Base-by-base conservation (phyloP, 2,888 invertebrate genomes). In the Himalopsyche anomala region DNA sequence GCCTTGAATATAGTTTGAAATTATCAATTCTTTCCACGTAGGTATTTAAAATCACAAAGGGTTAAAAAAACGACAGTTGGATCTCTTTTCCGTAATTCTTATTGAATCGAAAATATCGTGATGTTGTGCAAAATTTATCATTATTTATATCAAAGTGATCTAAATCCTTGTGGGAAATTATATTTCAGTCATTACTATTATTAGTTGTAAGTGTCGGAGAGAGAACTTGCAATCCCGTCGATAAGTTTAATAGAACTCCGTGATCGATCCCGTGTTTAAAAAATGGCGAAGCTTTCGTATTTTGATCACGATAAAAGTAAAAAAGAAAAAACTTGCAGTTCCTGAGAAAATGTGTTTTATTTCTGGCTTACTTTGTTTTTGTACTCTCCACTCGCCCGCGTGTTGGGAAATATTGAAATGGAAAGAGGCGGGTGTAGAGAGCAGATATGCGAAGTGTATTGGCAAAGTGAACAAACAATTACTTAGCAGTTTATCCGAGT, bases 141-240 rank as follows among this genome's bases (percentile, higher is more conserved):
- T 62, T 62, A 62, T 62, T 62, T 62, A 62, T 62, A 62, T 62
- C 62, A 62, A 62, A 62, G 62, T 62, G 19, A 62, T n/a, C 28
- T 19, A 19, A 19, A 19, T 62, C 62, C 62, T 62, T 62, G 2
- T 62, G 62, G 19, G 28, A 62, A 62, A 62, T 62, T 19, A 62
- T 62, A 62, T 62, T 62, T 62, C 62, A 62, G 62, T 62, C 62
- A 28, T 62, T 62, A 62, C 28, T 62, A 62, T 62, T 62, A 62
- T 62, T 19, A 62, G 51, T 11, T 51, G 51, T 15, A 51, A 51
- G 51, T 8, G 15, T 51, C 51, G 15, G 51, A 51, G 51, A 51
- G 51, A 51, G 51, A 51, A 15, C 51, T 51, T 51, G 51, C 28
- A 62, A 28, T 19, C 62, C 19, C 15, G 11, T 62, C 62, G 19